Evolutionary conservation across 2,797 vertebrate species (phyloP).

Genomic region (Gambelia wislizenii): DNA sequence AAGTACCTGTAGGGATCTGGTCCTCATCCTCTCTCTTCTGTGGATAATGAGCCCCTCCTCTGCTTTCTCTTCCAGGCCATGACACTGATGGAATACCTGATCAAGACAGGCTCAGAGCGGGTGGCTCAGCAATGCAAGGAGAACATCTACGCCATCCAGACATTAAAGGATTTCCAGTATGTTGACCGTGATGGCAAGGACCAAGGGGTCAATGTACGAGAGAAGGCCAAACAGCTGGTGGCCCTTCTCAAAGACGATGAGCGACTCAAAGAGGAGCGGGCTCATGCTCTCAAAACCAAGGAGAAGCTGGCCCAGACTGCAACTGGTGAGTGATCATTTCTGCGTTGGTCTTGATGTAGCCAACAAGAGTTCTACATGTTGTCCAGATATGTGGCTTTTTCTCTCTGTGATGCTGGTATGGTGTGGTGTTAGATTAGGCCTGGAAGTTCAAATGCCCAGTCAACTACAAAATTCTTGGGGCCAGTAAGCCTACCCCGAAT

Average conservation of each 20-base stretch:
- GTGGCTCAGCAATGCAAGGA: conserved; percentile 95
- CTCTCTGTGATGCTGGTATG: neutral
- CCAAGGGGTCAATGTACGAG: conserved; percentile 93
- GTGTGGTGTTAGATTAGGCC: too few species aligned
- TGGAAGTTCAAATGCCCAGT: neutral
- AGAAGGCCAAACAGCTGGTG: conserved; percentile 94
- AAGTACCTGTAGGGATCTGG: neutral
- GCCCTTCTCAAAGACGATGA: conserved; percentile 92
- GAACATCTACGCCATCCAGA: conserved; percentile 95
- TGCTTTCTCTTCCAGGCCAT: conserved; percentile 82
- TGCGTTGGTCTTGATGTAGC: neutral
- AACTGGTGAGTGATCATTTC: conserved; percentile 84
- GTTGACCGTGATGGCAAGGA: conserved; percentile 95
- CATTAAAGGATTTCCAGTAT: conserved; percentile 94
- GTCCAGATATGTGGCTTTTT: neutral
- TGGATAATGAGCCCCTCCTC: neutral
- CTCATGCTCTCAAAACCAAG: conserved; percentile 95
- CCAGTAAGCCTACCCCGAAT: neutral
- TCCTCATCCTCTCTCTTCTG: neutral
- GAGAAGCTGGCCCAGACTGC: conserved; percentile 94
- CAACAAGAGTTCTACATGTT: neutral
- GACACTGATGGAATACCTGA: conserved; percentile 95
- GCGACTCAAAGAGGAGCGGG: conserved; percentile 89
- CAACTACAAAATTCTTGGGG: too few species aligned
- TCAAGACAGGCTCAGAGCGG: conserved; percentile 94